These are phyloP conservation scores for Lucilia cuprina DNA, from an alignment of 1,140 invertebrate species.

Conservation along the genomic window DNA sequence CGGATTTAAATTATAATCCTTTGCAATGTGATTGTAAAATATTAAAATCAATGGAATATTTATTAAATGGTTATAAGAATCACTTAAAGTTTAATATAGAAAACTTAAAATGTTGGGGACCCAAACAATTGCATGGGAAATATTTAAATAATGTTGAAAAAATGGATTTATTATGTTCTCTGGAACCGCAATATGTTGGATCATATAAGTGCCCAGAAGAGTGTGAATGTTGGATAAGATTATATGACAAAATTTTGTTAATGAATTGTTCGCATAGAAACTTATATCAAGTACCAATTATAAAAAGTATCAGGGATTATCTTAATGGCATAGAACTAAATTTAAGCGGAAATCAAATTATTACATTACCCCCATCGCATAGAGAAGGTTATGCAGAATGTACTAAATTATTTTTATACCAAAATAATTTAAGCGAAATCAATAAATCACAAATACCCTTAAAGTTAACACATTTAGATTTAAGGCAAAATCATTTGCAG, in stretches of 20 bases:
- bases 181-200: conserved; percentile 52
- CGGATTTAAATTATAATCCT: conserved; percentile 68
- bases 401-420: conserved; percentile 63
- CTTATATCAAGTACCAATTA: conserved; percentile 54
- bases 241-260: conserved; percentile 61
- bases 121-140: conserved; percentile 45
- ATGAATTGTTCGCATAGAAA: conserved; percentile 66
- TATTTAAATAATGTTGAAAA: conserved; percentile 52
- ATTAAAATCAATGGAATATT: conserved; percentile 65
- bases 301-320: conserved; percentile 44
- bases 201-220: conserved; percentile 60
- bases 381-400: conserved; percentile 60
- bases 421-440: conserved; percentile 66
- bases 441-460: conserved; percentile 50
- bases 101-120: conserved; percentile 61
- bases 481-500: conserved; percentile 67
- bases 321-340: conserved; percentile 63
- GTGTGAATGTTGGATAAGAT: conserved; percentile 65
- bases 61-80: conserved; percentile 49
- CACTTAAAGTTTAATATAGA: conserved; percentile 58
- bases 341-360: conserved; percentile 65
- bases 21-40: conserved; percentile 71
- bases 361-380: conserved; percentile 54
- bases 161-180: conserved; percentile 58
- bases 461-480: conserved; percentile 61